Base-by-base conservation (phyloP, 2,888 invertebrate species). In the Cosmia pyralina region DNA sequence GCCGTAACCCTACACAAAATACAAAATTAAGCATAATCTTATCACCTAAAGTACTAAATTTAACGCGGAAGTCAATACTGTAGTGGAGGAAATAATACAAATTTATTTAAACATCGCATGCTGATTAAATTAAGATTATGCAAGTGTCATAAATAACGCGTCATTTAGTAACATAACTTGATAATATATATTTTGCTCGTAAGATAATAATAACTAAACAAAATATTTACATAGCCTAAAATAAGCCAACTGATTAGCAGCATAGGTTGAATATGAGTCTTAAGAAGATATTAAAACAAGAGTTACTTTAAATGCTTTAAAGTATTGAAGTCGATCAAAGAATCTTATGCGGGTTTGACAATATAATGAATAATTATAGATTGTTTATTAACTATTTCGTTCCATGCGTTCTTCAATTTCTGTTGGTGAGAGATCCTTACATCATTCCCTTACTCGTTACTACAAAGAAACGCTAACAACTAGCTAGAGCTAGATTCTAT, bases 51-150 rank as follows among this genome's bases (percentile, higher is more conserved):
- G 86, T 89, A 84, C 92, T 94, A 93, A 93, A 90, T 91, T 91
- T 93, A 94, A 92, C 90, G 90, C 92, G 93, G 92, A 94, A 95
- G 92, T 95, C 95, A 96, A 95, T 96, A 96, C 96, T 96, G 95
- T 88, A 92, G 91, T 91, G 92, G 92, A 93, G 90, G 89, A 94
- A 94, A 93, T 93, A 93, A 94, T 94, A 94, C 91, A 93, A 90
- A 92, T 91, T 77, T 87, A 82, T 81, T 90, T 91, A 90, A 90
- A 89, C 90, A 92, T 91, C 91, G 91, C 91, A 92, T 92, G 87
- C 88, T 89, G 92, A 92, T 91, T 92, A 93, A 93, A 93, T 92
- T 92, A 92, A 91, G 92, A 94, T 94, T 94, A 95, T 95, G 94
- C 94, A 92, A 89, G 89, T 90, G 85, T 92, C 89, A 90, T 89